Percentiles rank a stretch among this genome's conserved stretches.
Evolutionary conservation across 1,140 invertebrate genomes (phyloP).

Genomic region (Saccostrea echinata): DNA sequence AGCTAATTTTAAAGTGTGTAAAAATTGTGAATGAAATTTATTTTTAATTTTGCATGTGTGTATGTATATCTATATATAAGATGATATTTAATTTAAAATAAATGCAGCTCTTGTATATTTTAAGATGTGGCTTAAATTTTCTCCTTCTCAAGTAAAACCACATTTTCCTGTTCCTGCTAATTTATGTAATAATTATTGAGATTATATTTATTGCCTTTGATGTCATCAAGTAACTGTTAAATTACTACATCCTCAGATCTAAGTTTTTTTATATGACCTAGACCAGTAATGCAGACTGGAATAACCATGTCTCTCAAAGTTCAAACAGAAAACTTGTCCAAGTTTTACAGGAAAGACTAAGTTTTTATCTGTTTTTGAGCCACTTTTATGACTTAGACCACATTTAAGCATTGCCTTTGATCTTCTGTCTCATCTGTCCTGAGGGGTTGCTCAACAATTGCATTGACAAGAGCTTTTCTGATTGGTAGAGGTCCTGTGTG

Average conservation of each 20-base stretch:
- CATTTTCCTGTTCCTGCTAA: no score
- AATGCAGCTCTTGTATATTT: no score
- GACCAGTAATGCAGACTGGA: neutral
- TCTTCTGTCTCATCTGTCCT: neutral
- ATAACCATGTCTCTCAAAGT: neutral
- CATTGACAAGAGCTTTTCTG: neutral
- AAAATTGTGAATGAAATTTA: no score
- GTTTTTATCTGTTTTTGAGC: neutral
- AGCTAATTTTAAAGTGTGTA: no score
- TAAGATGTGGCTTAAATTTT: no score
- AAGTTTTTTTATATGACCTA: neutral
- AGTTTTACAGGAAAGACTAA: neutral
- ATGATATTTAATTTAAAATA: no score
- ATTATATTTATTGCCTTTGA: neutral
- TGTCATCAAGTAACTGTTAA: neutral
- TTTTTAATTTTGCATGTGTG: no score
- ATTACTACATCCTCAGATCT: neutral
- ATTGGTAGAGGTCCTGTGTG: neutral
- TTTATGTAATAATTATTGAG: no score
- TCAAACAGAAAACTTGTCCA: neutral
- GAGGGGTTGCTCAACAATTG: neutral
- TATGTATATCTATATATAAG: no score
- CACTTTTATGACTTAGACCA: slow-evolving; percentile 14
- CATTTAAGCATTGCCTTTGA: neutral
- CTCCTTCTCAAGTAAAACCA: no score